Conservation (phyloP, 2,888 invertebrate genomes). For the Nebria salina region DNA sequence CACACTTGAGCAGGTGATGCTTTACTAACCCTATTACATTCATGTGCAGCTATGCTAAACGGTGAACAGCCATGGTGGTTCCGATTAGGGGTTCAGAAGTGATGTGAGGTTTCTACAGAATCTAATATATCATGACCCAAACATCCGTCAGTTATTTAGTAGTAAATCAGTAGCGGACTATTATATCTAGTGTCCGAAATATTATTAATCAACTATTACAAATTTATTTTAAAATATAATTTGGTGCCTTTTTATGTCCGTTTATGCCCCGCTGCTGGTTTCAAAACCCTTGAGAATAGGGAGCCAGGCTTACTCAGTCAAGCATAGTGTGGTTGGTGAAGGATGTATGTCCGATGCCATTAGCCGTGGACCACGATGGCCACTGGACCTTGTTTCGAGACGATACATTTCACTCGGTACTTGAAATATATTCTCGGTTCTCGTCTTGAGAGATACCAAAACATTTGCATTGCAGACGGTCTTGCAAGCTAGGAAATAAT, state of each 20-base stretch:
- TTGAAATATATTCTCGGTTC: slow-evolving; percentile 3
- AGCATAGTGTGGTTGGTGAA: slow-evolving; percentile 42
- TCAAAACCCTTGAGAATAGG: not conserved
- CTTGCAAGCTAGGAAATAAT: not conserved
- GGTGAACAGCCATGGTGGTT: not conserved
- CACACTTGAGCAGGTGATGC: slow-evolving; percentile 4
- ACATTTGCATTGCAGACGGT: not conserved
- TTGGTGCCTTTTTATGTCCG: no score
- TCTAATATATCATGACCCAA: slow-evolving; percentile 38
- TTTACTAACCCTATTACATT: slow-evolving; percentile 17
- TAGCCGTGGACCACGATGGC: slow-evolving; percentile 31
- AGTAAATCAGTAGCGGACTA: not conserved
- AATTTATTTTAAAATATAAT: no score
- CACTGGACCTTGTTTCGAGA: slow-evolving; percentile 36
- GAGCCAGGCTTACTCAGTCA: slow-evolving; percentile 26
- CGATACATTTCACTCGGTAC: slow-evolving; percentile 17
- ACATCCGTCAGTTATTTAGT: slow-evolving; percentile 15
- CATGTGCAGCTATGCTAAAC: not conserved
- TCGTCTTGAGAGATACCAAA: not conserved
- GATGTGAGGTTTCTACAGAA: slow-evolving; percentile 29
- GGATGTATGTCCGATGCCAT: slow-evolving; percentile 45
- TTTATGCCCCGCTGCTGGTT: no score
- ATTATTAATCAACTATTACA: no score
- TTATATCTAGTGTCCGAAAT: not conserved
- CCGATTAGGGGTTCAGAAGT: not conserved